Evolutionary conservation across 2,113 vertebrate species (phyloP).

Genomic region (Toxotes jaculatrix): DNA sequence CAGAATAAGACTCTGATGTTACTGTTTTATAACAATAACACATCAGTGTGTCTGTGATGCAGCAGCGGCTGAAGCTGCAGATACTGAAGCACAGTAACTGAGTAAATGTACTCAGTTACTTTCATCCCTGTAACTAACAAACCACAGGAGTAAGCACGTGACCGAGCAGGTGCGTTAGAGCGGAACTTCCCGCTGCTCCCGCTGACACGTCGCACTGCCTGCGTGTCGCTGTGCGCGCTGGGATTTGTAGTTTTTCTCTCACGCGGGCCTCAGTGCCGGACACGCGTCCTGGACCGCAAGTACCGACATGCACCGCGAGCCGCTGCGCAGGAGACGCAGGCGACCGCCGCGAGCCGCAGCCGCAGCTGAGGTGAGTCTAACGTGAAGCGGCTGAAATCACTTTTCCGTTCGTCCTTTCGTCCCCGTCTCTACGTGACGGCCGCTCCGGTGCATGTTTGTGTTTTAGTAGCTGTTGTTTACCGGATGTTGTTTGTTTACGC

Average conservation of each 20-base stretch:
- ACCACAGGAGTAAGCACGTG: no score
- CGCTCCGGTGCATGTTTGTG: accelerated
- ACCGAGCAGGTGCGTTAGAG: no score
- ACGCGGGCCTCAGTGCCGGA: no score
- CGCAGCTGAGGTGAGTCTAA: constrained; percentile 49
- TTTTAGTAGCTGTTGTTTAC: accelerated
- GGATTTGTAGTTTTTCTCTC: constrained; percentile 75
- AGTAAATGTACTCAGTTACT: no score
- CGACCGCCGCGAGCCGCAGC: background rate
- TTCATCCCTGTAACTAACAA: no score
- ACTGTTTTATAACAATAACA: no score
- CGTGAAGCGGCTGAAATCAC: background rate
- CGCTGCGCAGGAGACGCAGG: constrained; percentile 33
- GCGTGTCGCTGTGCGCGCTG: background rate
- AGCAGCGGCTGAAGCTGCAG: no score
- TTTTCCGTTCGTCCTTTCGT: accelerated
- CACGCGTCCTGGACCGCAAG: constrained; percentile 53
- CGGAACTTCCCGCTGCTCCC: constrained; percentile 9
- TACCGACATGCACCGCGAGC: constrained; percentile 37
- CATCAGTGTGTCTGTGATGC: no score
- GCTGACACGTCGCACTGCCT: constrained; percentile 73
- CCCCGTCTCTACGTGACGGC: accelerated
- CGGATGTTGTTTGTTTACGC: constrained; percentile 6
- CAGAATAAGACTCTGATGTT: no score
- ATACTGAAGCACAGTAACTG: no score